Conservation (phyloP, 2,888 invertebrate genomes). For the Tachina lurida region DNA sequence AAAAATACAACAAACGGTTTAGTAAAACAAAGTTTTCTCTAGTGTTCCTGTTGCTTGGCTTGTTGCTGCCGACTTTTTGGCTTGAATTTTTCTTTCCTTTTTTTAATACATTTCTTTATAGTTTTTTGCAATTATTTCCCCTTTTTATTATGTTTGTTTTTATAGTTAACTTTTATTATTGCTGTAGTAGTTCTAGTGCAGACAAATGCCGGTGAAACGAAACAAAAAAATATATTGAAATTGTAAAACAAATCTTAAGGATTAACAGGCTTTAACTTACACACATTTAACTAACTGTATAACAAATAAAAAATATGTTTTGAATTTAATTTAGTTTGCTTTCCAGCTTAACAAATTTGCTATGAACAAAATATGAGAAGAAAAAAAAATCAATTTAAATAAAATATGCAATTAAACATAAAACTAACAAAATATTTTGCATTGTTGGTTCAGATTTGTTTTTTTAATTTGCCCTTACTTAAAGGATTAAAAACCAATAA, state of each 20-base stretch:
- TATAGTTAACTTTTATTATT: constrained; percentile 30
- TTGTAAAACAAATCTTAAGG: constrained; percentile 62
- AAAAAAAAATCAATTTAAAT: constrained; percentile 10
- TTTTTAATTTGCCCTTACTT: constrained; percentile 27
- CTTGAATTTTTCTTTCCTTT: not conserved
- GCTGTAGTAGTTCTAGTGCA: constrained; percentile 2
- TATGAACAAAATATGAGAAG: constrained; percentile 16
- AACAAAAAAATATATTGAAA: not conserved
- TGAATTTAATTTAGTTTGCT: constrained; percentile 32
- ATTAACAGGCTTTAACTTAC: constrained; percentile 58
- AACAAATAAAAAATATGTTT: constrained; percentile 23
- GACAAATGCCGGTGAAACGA: not conserved
- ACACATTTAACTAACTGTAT: not conserved
- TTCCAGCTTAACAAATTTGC: constrained; percentile 21
- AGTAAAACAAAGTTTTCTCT: constrained; percentile 40
- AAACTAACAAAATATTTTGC: constrained; percentile 38
- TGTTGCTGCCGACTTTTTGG: not conserved
- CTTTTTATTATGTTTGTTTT: constrained; percentile 43
- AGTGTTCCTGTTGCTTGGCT: constrained; percentile 4
- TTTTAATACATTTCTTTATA: not conserved
- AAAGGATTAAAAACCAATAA: constrained; percentile 64
- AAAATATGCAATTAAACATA: constrained; percentile 61
- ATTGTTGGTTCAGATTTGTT: not conserved
- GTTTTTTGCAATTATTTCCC: constrained; percentile 52
- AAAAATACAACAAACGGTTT: constrained; percentile 43